Conservation (phyloP, 1,140 invertebrate genomes). For the Anadara kagoshimensis region DNA sequence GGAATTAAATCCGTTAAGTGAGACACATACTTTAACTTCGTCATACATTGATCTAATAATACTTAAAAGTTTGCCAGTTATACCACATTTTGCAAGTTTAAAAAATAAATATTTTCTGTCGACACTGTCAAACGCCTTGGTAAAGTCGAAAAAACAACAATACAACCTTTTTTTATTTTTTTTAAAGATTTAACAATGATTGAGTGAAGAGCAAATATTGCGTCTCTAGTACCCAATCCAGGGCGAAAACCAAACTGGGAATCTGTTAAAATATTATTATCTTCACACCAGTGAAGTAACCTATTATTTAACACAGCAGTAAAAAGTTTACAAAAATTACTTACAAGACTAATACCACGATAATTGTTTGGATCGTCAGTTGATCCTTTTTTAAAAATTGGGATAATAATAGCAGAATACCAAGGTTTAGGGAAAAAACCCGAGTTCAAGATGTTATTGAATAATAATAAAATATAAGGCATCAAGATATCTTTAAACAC, state of each 20-base stretch:
- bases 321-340: conserved; percentile 1
- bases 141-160: conserved; percentile 38
- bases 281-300: background rate
- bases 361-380: conserved; percentile 1
- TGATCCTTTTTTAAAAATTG: conserved; percentile 11
- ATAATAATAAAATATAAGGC: conserved; percentile 10
- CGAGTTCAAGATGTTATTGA: conserved; percentile 15
- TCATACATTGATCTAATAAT: conserved; percentile 26
- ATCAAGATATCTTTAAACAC: conserved; percentile 7
- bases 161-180: conserved; percentile 14
- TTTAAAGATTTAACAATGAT: conserved; percentile 9
- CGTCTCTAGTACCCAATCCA: conserved; percentile 2
- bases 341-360: conserved; percentile 9
- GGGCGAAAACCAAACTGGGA: conserved; percentile 19
- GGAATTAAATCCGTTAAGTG: conserved; percentile 11
- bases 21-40: conserved; percentile 26
- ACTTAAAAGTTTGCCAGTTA: conserved; percentile 23
- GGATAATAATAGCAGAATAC: conserved; percentile 3
- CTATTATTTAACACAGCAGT: conserved; percentile 3
- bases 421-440: conserved; percentile 19
- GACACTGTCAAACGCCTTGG: conserved; percentile 31
- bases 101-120: conserved; percentile 6
- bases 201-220: conserved; percentile 10
- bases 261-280: conserved; percentile 12
- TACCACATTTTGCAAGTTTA: conserved; percentile 21